A percentile compares a stretch with the other conserved stretches of the same genome.
These are phyloP conservation scores for Drosophila mimetica DNA, from an alignment of 2,888 invertebrate genomes.

Conservation along the genomic window DNA sequence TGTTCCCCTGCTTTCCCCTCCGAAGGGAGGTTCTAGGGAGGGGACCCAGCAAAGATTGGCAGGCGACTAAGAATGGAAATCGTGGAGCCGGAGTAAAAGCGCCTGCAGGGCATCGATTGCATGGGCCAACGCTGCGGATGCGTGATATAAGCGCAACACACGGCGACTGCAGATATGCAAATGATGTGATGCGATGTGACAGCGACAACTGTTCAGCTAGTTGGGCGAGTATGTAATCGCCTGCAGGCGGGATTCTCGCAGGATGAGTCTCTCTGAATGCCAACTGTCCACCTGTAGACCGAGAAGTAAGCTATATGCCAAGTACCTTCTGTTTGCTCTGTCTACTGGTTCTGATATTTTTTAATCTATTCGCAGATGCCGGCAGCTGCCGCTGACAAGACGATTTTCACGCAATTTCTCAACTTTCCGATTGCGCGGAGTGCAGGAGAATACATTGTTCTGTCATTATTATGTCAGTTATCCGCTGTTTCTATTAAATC, in stretches of 20 bases:
- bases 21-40: not conserved
- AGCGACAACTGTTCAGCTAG: conserved; percentile 27
- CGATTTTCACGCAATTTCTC: conserved; percentile 64
- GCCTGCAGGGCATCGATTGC: conserved; percentile 41
- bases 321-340: conserved; percentile 24
- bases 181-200: conserved; percentile 46
- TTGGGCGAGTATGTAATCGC: conserved; percentile 34
- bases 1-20: conserved; percentile 14
- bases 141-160: conserved; percentile 54
- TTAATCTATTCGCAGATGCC: conserved; percentile 58
- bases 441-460: conserved; percentile 32
- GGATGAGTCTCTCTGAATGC: conserved; percentile 8
- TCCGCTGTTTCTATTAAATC: conserved; percentile 15
- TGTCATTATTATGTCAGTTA: conserved; percentile 60
- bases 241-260: not conserved
- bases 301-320: conserved; percentile 33
- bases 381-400: conserved; percentile 67
- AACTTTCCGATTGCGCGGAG: conserved; percentile 37
- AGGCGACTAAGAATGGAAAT: conserved; percentile 16
- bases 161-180: conserved; percentile 52
- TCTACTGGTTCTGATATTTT: conserved; percentile 58
- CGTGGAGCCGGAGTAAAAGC: not conserved
- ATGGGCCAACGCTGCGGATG: conserved; percentile 32
- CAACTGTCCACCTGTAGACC: conserved; percentile 58
- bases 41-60: conserved; percentile 11